Conservation (phyloP, 2,797 vertebrate genomes). For the Coluber constrictor region DNA sequence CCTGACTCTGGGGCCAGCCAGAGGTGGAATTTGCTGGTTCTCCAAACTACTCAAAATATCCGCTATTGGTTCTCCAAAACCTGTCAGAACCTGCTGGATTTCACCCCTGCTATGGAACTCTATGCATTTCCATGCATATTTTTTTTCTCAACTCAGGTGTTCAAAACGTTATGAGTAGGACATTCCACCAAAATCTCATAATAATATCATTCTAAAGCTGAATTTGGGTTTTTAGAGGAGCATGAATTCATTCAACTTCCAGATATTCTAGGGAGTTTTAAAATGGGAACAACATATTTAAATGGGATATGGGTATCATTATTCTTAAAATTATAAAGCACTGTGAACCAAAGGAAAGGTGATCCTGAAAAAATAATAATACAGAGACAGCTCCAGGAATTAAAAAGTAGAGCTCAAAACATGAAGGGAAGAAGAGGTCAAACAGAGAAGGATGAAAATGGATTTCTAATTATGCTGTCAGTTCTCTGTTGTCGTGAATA, state of each 20-base stretch:
- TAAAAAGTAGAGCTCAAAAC: background rate
- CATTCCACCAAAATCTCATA: background rate
- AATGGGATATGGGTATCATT: background rate
- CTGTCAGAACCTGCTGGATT: too few species aligned
- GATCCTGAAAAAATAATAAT: background rate
- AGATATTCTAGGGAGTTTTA: background rate
- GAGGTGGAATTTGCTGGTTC: too few species aligned
- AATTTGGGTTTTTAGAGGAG: background rate
- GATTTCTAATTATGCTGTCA: constrained; percentile 11
- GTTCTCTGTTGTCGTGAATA: background rate
- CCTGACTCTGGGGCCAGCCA: too few species aligned
- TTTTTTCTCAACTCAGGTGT: background rate
- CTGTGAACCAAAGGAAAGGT: background rate
- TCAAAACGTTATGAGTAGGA: background rate
- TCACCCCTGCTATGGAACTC: background rate
- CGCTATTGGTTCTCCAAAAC: too few species aligned
- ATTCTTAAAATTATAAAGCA: background rate
- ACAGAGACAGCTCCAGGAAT: background rate
- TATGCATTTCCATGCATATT: background rate
- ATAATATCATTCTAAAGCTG: background rate
- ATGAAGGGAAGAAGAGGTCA: background rate
- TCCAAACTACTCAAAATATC: too few species aligned
- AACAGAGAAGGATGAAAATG: background rate
- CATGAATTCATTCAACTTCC: background rate
- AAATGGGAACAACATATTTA: background rate